These are phyloP conservation scores for Caligus rogercresseyi DNA, from an alignment of 1,140 invertebrate genomes.

Conservation along the genomic window DNA sequence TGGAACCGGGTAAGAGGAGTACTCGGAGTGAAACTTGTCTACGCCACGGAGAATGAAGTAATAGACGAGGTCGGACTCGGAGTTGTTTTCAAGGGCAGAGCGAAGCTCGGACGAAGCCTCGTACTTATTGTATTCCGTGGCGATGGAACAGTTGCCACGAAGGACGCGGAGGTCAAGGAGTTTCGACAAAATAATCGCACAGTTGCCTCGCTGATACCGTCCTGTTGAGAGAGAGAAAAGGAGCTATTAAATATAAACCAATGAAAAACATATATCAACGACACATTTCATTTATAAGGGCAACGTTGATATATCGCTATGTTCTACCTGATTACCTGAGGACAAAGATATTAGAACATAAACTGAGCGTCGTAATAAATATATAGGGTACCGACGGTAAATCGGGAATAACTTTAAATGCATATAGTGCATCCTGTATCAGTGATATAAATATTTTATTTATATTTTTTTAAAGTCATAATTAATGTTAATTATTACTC, in stretches of 20 bases:
- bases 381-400: too few species aligned
- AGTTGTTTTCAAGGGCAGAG: conserved; percentile 37
- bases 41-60: conserved; percentile 74
- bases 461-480: too few species aligned
- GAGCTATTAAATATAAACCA: neutral
- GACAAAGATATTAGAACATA: too few species aligned
- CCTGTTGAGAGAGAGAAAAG: neutral
- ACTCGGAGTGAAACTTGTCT: conserved; percentile 73
- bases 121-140: conserved; percentile 12
- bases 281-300: too few species aligned
- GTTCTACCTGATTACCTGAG: too few species aligned
- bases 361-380: too few species aligned
- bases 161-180: conserved; percentile 13
- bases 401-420: too few species aligned
- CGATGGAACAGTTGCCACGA: conserved; percentile 1
- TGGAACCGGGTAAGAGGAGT: conserved; percentile 65
- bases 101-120: conserved; percentile 5
- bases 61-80: conserved; percentile 67
- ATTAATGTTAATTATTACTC: too few species aligned
- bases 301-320: too few species aligned
- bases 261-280: neutral
- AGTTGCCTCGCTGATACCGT: conserved; percentile 18
- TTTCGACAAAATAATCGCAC: conserved; percentile 19
- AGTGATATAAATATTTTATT: too few species aligned
- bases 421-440: too few species aligned